A percentile compares a stretch with the other conserved stretches of the same genome.
Conservation (phyloP, 2,888 invertebrate species). For the Andrena hattorfiana region DNA sequence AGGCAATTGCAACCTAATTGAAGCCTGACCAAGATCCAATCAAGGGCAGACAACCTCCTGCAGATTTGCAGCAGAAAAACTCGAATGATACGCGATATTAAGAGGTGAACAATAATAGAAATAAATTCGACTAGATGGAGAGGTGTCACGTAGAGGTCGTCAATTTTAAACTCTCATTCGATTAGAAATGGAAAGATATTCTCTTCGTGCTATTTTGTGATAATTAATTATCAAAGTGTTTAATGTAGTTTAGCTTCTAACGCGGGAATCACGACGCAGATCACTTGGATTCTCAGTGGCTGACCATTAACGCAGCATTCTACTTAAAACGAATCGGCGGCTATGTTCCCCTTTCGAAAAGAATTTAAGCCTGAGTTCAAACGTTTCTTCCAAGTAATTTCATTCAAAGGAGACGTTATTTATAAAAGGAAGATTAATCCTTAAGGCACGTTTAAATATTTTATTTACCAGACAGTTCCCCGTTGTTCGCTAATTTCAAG, state of each 20-base stretch:
- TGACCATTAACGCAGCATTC: slow-evolving; percentile 4
- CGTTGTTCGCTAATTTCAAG: neutral
- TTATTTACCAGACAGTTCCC: neutral
- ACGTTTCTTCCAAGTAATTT: neutral
- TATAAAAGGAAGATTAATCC: neutral
- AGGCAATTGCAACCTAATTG: slow-evolving; percentile 37
- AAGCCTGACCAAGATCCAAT: slow-evolving; percentile 23
- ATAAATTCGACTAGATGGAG: neutral
- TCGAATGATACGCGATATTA: neutral
- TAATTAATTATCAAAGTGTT: too few species aligned
- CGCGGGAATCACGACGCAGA: neutral
- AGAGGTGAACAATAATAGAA: neutral
- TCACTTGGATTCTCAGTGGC: neutral
- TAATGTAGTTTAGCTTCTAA: too few species aligned
- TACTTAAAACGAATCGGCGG: neutral
- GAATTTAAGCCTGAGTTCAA: neutral
- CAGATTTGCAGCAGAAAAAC: neutral
- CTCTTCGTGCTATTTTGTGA: too few species aligned
- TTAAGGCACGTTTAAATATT: neutral
- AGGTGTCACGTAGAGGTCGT: too few species aligned
- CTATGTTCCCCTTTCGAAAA: neutral
- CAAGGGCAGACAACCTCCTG: neutral
- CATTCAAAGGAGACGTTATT: neutral
- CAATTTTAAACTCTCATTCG: too few species aligned
- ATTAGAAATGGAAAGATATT: too few species aligned